Base-by-base conservation (phyloP, 2,888 invertebrate species). In the Stenichneumon culpator region DNA sequence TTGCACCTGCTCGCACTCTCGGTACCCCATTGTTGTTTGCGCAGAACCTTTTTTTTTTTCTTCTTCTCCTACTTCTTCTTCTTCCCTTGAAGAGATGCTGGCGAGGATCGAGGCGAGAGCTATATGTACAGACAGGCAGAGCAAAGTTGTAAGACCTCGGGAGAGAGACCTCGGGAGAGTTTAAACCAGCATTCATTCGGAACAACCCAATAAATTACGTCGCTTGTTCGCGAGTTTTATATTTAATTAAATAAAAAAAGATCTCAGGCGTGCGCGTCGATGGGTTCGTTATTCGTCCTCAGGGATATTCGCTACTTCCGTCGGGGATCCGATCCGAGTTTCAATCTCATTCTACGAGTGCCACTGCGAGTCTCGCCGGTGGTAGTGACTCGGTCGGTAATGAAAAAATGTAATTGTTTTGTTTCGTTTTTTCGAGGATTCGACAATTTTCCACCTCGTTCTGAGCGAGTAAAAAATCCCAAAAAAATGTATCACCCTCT, bases 1-100 rank as follows among this genome's bases (percentile, higher is more conserved):
- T 60, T 74, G 79, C 83, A 83, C 83, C 83, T 83, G 83, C 79
- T 75, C 83, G 69, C 78, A 54, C 68, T 63, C 79, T 50, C 67
- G 39, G 67, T 63, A 28, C n/a, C 3, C 52, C 54, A 77, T 77
- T 77, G 77, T 77, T 77, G 77, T 77, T 77, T 75, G 65, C 67
- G 77, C 36, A 25, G 52, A 65, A 67, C 50, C 14, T 11, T 36
- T 47, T 47, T 47, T 47, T 60, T 2, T 73, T 7, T n/a, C 22
- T n/a, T 72, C 39, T 4, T 72, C 11, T 39, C n/a, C 39, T 22
- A 36, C 36, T 36, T 47, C 47, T 68, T 69, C n/a, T 28, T 47
- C 50, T 25, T 25, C 19, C 25, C 16, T 54, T 11, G 9, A 28
- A 7, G 19, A 63, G 74, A 74, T 60, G 60, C 9, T 39, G 7